These are phyloP conservation scores for Egretta garzetta DNA, from an alignment of 2,113 vertebrate species.

Conservation along the genomic window DNA sequence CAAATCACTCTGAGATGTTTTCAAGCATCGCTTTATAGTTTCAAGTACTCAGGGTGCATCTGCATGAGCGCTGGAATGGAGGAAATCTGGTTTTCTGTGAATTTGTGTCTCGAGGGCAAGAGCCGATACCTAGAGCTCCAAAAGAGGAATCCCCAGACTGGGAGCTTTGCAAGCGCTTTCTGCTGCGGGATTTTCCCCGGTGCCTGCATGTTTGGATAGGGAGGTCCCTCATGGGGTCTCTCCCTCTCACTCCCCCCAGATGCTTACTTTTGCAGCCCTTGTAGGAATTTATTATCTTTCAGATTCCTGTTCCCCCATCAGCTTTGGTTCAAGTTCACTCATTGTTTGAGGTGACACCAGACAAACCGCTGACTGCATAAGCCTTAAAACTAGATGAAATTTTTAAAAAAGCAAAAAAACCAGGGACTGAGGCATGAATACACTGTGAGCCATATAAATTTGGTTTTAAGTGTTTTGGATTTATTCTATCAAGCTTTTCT, in stretches of 20 bases:
- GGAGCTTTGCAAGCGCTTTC: background rate
- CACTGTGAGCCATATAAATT: background rate
- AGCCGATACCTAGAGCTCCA: background rate
- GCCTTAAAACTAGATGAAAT: background rate
- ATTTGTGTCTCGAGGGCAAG: background rate
- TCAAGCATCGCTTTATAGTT: background rate
- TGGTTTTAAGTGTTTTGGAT: background rate
- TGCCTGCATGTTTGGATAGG: background rate
- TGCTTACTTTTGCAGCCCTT: background rate
- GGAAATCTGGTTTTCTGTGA: slow-evolving; percentile 4
- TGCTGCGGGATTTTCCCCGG: background rate
- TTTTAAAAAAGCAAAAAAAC: background rate
- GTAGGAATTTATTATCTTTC: background rate
- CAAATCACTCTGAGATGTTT: background rate
- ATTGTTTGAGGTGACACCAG: background rate
- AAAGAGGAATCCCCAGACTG: background rate
- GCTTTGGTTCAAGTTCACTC: background rate
- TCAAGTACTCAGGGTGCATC: background rate
- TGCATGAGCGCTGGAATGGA: background rate
- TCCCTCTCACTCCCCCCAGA: background rate
- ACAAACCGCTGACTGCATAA: background rate
- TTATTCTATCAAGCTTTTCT: background rate
- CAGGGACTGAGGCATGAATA: background rate
- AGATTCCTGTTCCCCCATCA: background rate
- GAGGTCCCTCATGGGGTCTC: background rate